A percentile compares a stretch with the other conserved stretches of the same genome.
Evolutionary conservation across 2,797 vertebrate genomes (phyloP).

Genomic region (Chrysocyon brachyurus): DNA sequence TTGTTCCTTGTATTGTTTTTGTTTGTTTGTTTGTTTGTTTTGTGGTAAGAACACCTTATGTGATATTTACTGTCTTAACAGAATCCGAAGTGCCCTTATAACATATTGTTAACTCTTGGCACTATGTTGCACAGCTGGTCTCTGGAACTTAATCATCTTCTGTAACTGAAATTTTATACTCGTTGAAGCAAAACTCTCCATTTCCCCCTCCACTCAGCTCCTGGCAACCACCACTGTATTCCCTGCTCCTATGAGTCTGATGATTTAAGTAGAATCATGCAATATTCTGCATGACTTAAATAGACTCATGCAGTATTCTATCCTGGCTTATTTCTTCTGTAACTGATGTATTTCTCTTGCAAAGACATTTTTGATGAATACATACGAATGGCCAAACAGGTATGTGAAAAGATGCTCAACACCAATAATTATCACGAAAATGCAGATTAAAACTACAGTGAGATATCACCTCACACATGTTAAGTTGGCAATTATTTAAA

Average conservation of each 20-base stretch:
- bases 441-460: neutral
- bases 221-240: too few species aligned
- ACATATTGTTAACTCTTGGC: fast-evolving
- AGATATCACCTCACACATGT: neutral
- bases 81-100: neutral
- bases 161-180: too few species aligned
- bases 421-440: neutral
- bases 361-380: neutral
- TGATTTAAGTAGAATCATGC: neutral
- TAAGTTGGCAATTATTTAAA: too few species aligned
- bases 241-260: neutral
- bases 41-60: neutral
- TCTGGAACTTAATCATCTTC: too few species aligned
- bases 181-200: neutral
- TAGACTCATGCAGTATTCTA: neutral
- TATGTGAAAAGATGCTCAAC: neutral
- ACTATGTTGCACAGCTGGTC: fast-evolving
- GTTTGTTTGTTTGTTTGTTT: neutral
- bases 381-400: neutral
- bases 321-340: neutral
- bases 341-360: neutral
- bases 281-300: neutral
- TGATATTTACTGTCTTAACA: neutral
- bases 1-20: too few species aligned
- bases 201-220: neutral